Conservation (phyloP, 2,797 vertebrate species). For the Alectoris magna region DNA sequence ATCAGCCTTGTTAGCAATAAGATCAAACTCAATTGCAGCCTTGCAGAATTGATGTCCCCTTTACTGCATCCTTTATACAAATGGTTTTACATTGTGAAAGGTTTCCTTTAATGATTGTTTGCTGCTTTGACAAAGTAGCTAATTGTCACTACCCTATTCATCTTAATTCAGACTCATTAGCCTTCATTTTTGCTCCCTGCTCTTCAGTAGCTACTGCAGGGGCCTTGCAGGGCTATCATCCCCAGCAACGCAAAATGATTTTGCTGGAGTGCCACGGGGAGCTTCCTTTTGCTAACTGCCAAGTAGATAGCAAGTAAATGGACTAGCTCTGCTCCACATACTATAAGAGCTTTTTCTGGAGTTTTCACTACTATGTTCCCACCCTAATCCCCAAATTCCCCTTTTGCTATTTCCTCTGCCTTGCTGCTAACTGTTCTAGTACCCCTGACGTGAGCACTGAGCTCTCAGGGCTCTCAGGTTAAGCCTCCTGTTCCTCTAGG, state of each 20-base stretch:
- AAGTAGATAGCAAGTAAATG: not conserved
- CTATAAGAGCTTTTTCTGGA: not conserved
- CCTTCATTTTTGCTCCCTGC: not conserved
- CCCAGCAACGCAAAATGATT: not conserved
- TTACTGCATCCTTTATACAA: constrained; percentile 25
- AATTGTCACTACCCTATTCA: constrained; percentile 48
- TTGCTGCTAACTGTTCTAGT: not conserved
- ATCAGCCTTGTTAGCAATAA: not conserved
- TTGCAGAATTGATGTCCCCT: constrained; percentile 24
- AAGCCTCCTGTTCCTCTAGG: not conserved
- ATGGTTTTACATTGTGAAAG: constrained; percentile 40
- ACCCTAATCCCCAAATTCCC: not conserved
- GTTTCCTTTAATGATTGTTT: constrained; percentile 61
- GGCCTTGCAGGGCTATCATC: not conserved
- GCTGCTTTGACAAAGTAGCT: constrained; percentile 46
- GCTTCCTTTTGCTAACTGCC: not conserved
- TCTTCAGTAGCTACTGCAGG: not conserved
- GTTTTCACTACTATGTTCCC: not conserved
- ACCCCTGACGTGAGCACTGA: not conserved
- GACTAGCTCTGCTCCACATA: not conserved
- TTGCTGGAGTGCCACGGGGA: not conserved
- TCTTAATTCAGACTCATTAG: constrained; percentile 52
- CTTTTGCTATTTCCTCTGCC: not conserved
- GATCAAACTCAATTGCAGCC: constrained; percentile 21
- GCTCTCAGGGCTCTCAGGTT: not conserved